Evolutionary conservation across 2,797 vertebrate genomes (phyloP), one percentile per base, ranked within the genome.

Genomic region (Catharus ustulatus): DNA sequence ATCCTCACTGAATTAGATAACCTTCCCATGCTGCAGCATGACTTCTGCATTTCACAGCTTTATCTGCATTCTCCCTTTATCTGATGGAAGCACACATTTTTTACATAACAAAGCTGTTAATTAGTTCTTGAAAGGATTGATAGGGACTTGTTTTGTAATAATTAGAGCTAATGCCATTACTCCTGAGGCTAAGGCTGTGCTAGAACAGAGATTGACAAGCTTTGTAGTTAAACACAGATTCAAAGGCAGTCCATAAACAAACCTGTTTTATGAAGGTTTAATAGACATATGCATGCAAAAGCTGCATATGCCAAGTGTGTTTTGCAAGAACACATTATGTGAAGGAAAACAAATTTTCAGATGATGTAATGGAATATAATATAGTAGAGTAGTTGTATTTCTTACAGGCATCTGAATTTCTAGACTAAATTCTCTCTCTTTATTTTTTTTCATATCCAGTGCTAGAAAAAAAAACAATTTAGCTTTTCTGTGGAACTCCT

Each of bases 41-140:
- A 83, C 36, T 84, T 43, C 52, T 85, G 55, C 66, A 72, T 80
- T 73, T 75, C 82, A 72, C 43, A 29, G 22, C 30, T 93, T 84
- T 78, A 87, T 93, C 79, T 87, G 40, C 85, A 84, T 81, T 96
- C 79, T 73, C 51, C 61, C 24, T 80, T 55, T 75, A 92, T 95
- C 91, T 96, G 95, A 93, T 95, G 32, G 76, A 84, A 86, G 13
- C 55, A 91, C 79, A 79, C 76, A 72, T 80, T 80, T 95, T 86
- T 89, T 95, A 36, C 90, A 93, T 87, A 73, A 75, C 55, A 95
- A 91, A 90, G 78, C 81, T 95, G 55, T 66, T 93, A 93, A 93
- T 90, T 82, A 93, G 90, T 72, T 63, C 55, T 79, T 82, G 36
- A 40, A 42, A 92, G 91, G 91, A 91, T 84, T 96, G 93, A 96